Evolutionary conservation across 1,140 invertebrate species (phyloP), one percentile per base, ranked within the genome.

Genomic region (Drosophila kikkawai): DNA sequence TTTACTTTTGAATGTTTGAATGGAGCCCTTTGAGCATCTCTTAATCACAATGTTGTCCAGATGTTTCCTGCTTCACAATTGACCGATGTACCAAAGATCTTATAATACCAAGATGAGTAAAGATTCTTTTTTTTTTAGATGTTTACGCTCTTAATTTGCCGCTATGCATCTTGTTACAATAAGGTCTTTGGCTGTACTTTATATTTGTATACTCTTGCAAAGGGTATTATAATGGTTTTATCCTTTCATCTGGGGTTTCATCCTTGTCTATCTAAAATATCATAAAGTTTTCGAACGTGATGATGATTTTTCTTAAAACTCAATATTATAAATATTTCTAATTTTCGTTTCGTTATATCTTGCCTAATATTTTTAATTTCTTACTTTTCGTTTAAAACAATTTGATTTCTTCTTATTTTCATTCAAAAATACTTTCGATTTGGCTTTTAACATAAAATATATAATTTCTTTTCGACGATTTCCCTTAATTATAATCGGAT

Each of bases 11-110:
- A 29, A 17, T 56, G 11, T 12, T 17, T 47, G 22, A 7, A 17
- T 26, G 34, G 4, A 59, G 44, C 29, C 26, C 19, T 70, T 58
- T 42, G 66, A 69, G 48, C 29, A n/a, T 32, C 15, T 50, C 15
- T 6, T 32, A 32, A 50, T 32, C 48, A 50, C 26, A 50, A 50
- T 32, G 29, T 48, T 48, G 22, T 29, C 22, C 8, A 48, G 7
- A 29, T 29, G 4, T 47, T 26, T 47, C 19, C 12, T 2, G 13
- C 1, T 2, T 26, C 19, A 15, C 12, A 22, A 15, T 8, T 26
- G 15, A 47, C 7, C 7, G 2, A 45, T 12, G 9, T 12, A 19
- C 17, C 42, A 44, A 42, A n/a, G 8, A 17, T 3, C 8, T 11
- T 42, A 4, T 17, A 17, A 42, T 17, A 42, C 8, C 8, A 41